phyloP scores from a whole-genome alignment of 2,888 invertebrate genomes.

The Chironomus riparius region DNA sequence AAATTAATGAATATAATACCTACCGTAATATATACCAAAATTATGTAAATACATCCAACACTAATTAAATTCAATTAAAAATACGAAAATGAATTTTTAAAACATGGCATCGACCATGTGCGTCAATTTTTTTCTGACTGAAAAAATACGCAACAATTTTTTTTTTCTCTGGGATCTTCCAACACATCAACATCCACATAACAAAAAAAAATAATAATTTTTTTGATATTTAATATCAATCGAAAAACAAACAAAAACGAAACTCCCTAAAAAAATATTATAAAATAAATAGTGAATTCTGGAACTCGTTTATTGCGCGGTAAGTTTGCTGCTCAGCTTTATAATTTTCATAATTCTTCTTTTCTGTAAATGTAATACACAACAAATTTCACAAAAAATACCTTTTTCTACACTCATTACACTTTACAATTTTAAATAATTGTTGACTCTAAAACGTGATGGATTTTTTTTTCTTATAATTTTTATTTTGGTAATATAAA shows the following conservation, averaged over 20 bases:
- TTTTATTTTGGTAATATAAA: background rate
- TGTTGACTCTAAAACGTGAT: too few species aligned
- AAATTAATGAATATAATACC: background rate
- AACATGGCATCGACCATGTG: background rate
- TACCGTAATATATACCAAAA: conserved; percentile 33
- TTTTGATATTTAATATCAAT: background rate
- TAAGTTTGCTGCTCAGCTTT: conserved; percentile 54
- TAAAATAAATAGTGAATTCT: conserved; percentile 77
- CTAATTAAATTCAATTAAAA: background rate
- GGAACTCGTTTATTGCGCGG: conserved; percentile 98
- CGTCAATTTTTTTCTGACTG: background rate
- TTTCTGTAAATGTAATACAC: conserved; percentile 17
- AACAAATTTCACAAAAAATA: background rate
- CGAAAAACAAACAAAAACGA: background rate
- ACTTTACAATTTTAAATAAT: too few species aligned
- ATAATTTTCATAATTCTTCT: background rate
- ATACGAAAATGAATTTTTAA: background rate
- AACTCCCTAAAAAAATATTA: background rate
- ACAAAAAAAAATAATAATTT: background rate
- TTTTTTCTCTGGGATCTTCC: background rate
- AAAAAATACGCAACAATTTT: background rate
- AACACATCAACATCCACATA: background rate
- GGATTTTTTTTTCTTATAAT: background rate
- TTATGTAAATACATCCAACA: conserved; percentile 1
- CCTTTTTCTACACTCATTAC: background rate